phyloP scores from a whole-genome alignment of 2,888 invertebrate species.

The Craniophora ligustri region DNA sequence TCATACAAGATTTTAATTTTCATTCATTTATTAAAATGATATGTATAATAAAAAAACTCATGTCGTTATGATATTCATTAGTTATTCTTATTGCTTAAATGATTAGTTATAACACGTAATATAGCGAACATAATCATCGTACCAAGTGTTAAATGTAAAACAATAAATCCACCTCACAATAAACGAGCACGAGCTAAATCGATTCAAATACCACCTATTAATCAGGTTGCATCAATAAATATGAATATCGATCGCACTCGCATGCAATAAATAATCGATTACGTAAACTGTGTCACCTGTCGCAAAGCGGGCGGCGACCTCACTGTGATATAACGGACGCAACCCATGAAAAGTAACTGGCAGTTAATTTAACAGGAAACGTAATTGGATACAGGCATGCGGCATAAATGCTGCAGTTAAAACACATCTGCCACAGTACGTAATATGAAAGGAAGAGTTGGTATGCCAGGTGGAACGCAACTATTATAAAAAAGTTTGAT shows the following conservation, averaged over 20 bases:
- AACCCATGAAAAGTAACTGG: conserved; percentile 53
- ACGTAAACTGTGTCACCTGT: conserved; percentile 69
- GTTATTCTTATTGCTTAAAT: not conserved
- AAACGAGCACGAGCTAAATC: conserved; percentile 37
- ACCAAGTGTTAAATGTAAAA: conserved; percentile 21
- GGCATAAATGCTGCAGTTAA: conserved; percentile 40
- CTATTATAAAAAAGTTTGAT: not conserved
- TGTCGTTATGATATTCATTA: too few relatives aligned
- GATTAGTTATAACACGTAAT: conserved; percentile 6
- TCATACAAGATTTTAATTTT: not conserved
- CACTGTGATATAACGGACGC: conserved; percentile 56
- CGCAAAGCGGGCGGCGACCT: conserved; percentile 48
- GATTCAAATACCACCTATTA: conserved; percentile 47
- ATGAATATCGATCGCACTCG: conserved; percentile 55
- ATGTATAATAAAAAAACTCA: too few relatives aligned
- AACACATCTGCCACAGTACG: conserved; percentile 40
- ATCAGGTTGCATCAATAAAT: conserved; percentile 51
- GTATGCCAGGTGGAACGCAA: conserved; percentile 2
- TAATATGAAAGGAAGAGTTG: conserved; percentile 29
- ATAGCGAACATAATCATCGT: too few relatives aligned
- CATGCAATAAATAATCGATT: conserved; percentile 60
- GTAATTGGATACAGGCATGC: conserved; percentile 49
- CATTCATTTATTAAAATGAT: not conserved
- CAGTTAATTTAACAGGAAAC: conserved; percentile 59
- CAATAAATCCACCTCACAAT: conserved; percentile 31